Evolutionary conservation across 2,113 vertebrate genomes (phyloP).

Genomic region (Shinisaurus crocodilurus): DNA sequence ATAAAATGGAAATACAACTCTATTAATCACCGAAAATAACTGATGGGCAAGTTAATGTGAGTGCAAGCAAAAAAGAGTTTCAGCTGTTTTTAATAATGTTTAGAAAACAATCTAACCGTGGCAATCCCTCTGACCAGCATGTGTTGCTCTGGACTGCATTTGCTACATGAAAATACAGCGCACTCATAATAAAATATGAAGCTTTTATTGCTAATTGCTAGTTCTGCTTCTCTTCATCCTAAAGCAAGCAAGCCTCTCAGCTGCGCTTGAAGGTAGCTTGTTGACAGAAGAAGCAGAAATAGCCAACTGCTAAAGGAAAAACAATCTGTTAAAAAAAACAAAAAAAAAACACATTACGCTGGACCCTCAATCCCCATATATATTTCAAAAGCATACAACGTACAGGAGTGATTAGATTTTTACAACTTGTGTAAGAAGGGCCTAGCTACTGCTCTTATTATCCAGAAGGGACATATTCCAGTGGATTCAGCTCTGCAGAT

Average conservation of each 20-base stretch:
- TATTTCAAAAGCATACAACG: neutral
- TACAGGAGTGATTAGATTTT: neutral
- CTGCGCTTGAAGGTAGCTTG: neutral
- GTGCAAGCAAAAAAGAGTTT: neutral
- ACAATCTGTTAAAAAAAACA: constrained; percentile 26
- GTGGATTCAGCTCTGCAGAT: neutral
- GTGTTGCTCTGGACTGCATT: neutral
- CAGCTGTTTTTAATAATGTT: neutral
- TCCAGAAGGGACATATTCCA: neutral
- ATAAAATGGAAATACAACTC: too few species aligned
- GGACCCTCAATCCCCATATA: neutral
- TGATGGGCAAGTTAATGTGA: neutral
- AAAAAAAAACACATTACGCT: constrained; percentile 23
- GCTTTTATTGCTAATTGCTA: neutral
- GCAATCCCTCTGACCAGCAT: neutral
- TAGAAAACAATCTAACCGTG: neutral
- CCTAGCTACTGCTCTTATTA: neutral
- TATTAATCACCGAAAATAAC: neutral
- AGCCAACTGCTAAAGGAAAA: neutral
- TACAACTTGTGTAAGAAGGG: neutral
- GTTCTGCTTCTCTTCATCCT: neutral
- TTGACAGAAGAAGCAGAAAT: neutral
- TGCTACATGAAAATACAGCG: neutral
- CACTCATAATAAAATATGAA: neutral
- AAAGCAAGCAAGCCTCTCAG: constrained; percentile 30